Percentiles rank a stretch among this genome's conserved stretches.
Evolutionary conservation across 2,797 vertebrate species (phyloP).

Genomic region (Sebastes aleutianus): DNA sequence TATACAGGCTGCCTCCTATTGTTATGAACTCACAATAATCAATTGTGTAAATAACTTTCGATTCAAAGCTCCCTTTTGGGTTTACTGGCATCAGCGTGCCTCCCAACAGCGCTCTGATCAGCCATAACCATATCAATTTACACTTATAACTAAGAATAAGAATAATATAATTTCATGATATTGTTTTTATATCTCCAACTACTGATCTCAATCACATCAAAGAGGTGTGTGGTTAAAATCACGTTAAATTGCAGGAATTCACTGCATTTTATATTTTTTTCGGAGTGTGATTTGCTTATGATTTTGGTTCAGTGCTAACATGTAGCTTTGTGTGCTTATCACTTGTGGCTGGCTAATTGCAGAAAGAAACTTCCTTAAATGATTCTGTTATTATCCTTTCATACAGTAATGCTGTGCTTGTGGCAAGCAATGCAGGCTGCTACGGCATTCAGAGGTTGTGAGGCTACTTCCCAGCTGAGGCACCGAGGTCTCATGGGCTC

Average conservation of each 20-base stretch:
- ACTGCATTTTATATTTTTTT: too few relatives aligned
- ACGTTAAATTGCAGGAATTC: too few relatives aligned
- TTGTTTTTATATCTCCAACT: neutral
- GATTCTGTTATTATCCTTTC: neutral
- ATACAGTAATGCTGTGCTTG: neutral
- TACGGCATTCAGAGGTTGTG: neutral
- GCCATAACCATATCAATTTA: neutral
- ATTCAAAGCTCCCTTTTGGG: neutral
- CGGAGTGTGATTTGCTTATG: too few relatives aligned
- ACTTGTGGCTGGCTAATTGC: neutral
- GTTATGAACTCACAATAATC: neutral
- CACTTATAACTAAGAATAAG: too few relatives aligned
- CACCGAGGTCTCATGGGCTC: neutral
- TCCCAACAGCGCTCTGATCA: neutral
- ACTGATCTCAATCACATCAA: neutral
- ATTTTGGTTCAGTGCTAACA: too few relatives aligned
- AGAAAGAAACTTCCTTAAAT: neutral
- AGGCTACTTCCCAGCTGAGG: neutral
- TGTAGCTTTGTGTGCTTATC: too few relatives aligned
- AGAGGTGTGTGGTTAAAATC: too few relatives aligned
- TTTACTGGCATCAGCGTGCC: neutral
- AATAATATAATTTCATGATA: neutral
- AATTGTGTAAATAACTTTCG: neutral
- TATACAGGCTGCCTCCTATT: neutral
- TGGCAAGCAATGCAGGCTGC: neutral